These are phyloP conservation scores for Apis cerana DNA, from an alignment of 1,140 invertebrate genomes.

Conservation along the genomic window DNA sequence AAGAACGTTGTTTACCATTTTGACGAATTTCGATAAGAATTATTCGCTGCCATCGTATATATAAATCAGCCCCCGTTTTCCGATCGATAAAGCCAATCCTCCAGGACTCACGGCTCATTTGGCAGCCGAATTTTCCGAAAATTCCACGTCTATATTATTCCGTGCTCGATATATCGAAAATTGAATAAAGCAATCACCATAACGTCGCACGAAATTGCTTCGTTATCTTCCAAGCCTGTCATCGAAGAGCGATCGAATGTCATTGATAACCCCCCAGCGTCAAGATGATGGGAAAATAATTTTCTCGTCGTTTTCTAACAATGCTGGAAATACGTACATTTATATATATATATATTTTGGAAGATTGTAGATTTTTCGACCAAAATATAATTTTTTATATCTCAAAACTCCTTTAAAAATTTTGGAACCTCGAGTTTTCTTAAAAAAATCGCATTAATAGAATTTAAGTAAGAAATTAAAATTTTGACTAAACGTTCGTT, in stretches of 20 bases:
- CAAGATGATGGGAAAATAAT: conserved; percentile 56
- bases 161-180: conserved; percentile 66
- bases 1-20: background rate
- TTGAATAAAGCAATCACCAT: conserved; percentile 74
- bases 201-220: conserved; percentile 40
- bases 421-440: too few species aligned
- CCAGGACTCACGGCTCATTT: conserved; percentile 60
- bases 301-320: background rate
- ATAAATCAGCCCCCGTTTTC: conserved; percentile 5
- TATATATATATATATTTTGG: too few species aligned
- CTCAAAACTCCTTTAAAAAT: too few species aligned
- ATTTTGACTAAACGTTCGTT: too few species aligned
- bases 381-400: too few species aligned
- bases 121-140: conserved; percentile 60
- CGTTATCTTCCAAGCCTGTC: conserved; percentile 44
- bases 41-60: background rate
- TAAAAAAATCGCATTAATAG: too few species aligned
- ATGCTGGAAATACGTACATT: too few species aligned
- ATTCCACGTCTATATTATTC: conserved; percentile 55
- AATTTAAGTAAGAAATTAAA: too few species aligned
- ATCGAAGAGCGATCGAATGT: conserved; percentile 44
- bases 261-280: conserved; percentile 22
- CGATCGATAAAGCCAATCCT: conserved; percentile 45
- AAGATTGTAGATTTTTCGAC: too few species aligned
- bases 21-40: background rate